Conservation (phyloP, 2,888 invertebrate species). For the Erebia epiphron region DNA sequence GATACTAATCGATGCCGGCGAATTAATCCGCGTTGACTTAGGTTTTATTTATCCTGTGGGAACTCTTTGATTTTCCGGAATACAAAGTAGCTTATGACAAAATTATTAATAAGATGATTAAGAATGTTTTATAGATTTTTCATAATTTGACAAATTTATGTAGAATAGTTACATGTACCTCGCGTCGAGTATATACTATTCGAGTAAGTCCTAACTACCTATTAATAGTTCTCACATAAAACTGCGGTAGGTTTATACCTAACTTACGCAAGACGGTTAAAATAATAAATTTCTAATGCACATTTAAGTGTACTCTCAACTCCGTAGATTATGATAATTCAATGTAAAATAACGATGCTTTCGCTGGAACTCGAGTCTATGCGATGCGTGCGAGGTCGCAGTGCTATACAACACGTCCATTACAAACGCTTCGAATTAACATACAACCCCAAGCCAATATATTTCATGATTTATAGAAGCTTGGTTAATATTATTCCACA, state of each 20-base stretch:
- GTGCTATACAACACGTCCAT: slow-evolving; percentile 43
- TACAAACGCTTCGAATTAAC: slow-evolving; percentile 57
- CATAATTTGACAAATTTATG: too few relatives aligned
- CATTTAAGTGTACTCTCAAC: slow-evolving; percentile 38
- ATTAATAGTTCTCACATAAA: neutral
- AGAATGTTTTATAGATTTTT: too few relatives aligned
- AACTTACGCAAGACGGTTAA: slow-evolving; percentile 24
- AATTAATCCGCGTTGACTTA: too few relatives aligned
- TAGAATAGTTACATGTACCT: too few relatives aligned
- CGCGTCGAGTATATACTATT: too few relatives aligned
- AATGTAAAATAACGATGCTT: slow-evolving; percentile 51
- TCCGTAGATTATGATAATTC: slow-evolving; percentile 43
- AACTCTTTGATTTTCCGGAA: too few relatives aligned
- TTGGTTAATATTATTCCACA: slow-evolving; percentile 12
- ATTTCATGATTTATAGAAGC: slow-evolving; percentile 33
- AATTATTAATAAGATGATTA: too few relatives aligned
- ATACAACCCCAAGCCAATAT: slow-evolving; percentile 52
- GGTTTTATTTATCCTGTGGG: too few relatives aligned
- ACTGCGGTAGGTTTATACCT: neutral
- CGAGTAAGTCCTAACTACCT: too few relatives aligned
- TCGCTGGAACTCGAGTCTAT: slow-evolving; percentile 42
- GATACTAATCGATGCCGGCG: too few relatives aligned
- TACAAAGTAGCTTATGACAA: too few relatives aligned
- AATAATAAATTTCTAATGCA: slow-evolving; percentile 39
- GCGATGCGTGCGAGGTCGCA: slow-evolving; percentile 35